A percentile compares a stretch with the other conserved stretches of the same genome.
phyloP scores from a whole-genome alignment of 1,140 invertebrate species.

The Zaprionus capensis region DNA sequence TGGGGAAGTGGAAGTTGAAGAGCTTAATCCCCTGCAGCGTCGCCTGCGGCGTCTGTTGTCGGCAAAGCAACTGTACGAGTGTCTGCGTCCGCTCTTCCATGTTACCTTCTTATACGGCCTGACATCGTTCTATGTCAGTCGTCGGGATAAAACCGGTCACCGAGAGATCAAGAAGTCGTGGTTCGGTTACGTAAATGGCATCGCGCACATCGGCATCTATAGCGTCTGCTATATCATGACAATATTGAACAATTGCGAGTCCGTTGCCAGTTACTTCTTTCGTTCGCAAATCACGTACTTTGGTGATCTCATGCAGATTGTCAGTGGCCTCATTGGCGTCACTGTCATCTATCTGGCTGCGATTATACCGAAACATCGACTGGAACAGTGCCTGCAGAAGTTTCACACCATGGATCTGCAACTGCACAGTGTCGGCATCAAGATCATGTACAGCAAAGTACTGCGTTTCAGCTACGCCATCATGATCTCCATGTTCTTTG shows the following conservation, averaged over 20 bases:
- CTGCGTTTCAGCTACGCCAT: conserved; percentile 68
- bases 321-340: conserved; percentile 78
- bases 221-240: conserved; percentile 66
- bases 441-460: conserved; percentile 80
- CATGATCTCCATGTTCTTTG: conserved; percentile 58
- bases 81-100: conserved; percentile 68
- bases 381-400: conserved; percentile 67
- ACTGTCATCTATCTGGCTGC: conserved; percentile 77
- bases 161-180: conserved; percentile 60
- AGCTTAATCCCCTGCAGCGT: conserved; percentile 39
- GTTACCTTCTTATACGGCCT: conserved; percentile 68
- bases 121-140: conserved; percentile 69
- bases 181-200: conserved; percentile 71
- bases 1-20: conserved; percentile 27
- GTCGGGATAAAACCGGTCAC: conserved; percentile 24
- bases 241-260: conserved; percentile 71
- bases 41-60: conserved; percentile 55
- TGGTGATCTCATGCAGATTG: conserved; percentile 78
- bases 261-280: conserved; percentile 79
- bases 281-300: conserved; percentile 72
- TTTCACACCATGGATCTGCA: conserved; percentile 71
- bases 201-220: conserved; percentile 61
- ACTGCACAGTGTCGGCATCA: conserved; percentile 68
- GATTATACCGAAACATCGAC: conserved; percentile 69
- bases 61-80: conserved; percentile 72